Conservation (phyloP, 2,797 vertebrate genomes). For the Tamandua tetradactyla region DNA sequence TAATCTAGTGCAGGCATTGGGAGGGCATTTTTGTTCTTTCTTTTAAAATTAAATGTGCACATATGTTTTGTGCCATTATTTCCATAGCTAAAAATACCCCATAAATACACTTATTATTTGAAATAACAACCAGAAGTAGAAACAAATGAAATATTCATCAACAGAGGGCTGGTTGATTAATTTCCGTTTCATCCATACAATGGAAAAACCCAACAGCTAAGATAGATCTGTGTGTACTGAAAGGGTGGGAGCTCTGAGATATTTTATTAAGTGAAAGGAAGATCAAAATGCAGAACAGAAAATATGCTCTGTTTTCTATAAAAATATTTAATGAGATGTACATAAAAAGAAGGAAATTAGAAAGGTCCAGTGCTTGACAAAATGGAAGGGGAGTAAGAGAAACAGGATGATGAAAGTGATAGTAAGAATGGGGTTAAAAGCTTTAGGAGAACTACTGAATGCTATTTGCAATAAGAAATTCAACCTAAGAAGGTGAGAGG, state of each 20-base stretch:
- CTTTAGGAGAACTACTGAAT: neutral
- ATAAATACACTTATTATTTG: neutral
- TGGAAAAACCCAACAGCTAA: neutral
- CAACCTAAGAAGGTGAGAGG: neutral
- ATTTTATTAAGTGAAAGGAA: neutral
- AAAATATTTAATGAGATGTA: neutral
- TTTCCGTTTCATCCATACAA: neutral
- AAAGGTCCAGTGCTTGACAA: neutral
- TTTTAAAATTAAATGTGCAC: neutral
- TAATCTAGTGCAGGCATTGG: neutral
- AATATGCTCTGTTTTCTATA: neutral
- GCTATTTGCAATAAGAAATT: neutral
- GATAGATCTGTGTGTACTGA: neutral
- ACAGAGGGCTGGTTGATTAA: neutral
- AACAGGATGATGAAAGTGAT: rapidly evolving
- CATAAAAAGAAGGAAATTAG: neutral
- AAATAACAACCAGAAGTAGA: neutral
- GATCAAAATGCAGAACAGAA: neutral
- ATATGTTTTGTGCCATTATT: neutral
- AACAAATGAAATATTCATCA: neutral
- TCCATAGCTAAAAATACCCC: neutral
- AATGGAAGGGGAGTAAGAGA: neutral
- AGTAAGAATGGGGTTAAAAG: neutral
- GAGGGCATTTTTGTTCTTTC: neutral
- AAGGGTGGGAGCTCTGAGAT: neutral